Evolutionary conservation across 2,113 vertebrate genomes (phyloP).

Genomic region (Neodon shergylaensis): DNA sequence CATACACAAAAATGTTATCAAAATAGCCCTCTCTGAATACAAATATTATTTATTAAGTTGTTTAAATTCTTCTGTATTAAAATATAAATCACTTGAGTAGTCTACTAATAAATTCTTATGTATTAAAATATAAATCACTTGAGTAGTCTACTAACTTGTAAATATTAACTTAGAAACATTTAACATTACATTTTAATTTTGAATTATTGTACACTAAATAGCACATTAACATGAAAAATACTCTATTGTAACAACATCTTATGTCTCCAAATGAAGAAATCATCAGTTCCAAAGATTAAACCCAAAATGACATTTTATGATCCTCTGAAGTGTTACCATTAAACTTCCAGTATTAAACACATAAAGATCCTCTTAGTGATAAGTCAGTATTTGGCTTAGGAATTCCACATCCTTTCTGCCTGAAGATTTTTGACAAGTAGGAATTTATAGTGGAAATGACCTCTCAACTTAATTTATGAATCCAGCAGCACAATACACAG

Average conservation of each 20-base stretch:
- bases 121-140: constrained; percentile 15
- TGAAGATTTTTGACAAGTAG: constrained; percentile 63
- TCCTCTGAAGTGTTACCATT: not conserved
- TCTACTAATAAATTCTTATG: not conserved
- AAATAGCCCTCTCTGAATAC: not conserved
- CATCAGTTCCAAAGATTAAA: not conserved
- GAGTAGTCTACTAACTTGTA: not conserved
- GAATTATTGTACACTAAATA: not conserved
- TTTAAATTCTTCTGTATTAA: not conserved
- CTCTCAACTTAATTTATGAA: constrained; percentile 76
- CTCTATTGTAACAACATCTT: not conserved
- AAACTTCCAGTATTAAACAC: not conserved
- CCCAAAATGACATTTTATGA: not conserved
- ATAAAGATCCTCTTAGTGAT: constrained; percentile 48
- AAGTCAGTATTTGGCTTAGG: constrained; percentile 42
- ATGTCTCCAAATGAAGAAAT: not conserved
- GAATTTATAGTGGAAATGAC: constrained; percentile 74
- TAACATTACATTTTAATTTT: not conserved
- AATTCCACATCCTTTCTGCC: constrained; percentile 37
- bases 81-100: not conserved
- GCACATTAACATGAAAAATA: not conserved
- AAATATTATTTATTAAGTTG: not conserved
- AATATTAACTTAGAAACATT: not conserved
- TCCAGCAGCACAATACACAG: constrained; percentile 11
- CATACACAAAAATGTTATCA: not conserved